Conservation (phyloP, 1,140 invertebrate species). For the Halesus radiatus region DNA sequence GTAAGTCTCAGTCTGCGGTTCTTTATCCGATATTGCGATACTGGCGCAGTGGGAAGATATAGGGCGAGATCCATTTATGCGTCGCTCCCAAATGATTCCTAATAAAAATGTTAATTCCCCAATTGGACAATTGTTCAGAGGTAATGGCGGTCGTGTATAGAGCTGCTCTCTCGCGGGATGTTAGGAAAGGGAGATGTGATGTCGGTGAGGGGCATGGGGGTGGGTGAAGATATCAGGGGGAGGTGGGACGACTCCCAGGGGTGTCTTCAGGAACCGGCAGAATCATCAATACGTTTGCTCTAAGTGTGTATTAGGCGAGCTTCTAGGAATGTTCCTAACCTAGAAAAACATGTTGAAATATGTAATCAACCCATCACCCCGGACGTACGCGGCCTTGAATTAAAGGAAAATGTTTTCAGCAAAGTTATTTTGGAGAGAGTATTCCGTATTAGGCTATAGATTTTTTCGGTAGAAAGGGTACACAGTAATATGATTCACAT, state of each 20-base stretch:
- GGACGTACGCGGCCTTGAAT: too few relatives aligned
- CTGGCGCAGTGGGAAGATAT: background rate
- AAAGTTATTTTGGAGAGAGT: too few relatives aligned
- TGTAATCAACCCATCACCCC: too few relatives aligned
- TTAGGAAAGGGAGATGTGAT: too few relatives aligned
- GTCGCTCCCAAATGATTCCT: slow-evolving; percentile 43
- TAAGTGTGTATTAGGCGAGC: slow-evolving; percentile 20
- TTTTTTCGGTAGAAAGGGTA: too few relatives aligned
- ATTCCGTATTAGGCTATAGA: too few relatives aligned
- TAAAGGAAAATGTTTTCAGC: too few relatives aligned
- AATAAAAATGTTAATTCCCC: slow-evolving; percentile 57
- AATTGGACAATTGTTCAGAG: slow-evolving; percentile 50
- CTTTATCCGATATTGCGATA: slow-evolving; percentile 4
- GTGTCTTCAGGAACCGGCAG: slow-evolving; percentile 41
- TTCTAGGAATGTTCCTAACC: slow-evolving; percentile 2
- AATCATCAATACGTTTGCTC: slow-evolving; percentile 49
- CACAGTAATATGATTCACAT: too few relatives aligned
- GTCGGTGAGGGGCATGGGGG: background rate
- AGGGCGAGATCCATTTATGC: slow-evolving; percentile 10
- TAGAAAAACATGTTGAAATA: slow-evolving; percentile 15
- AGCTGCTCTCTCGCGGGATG: background rate
- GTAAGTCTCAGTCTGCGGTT: background rate
- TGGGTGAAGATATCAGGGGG: background rate
- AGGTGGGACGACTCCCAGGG: slow-evolving; percentile 25
- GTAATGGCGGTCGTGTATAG: slow-evolving; percentile 46